These are phyloP conservation scores for Cossypha caffra DNA, from an alignment of 2,797 vertebrate species.

Conservation along the genomic window DNA sequence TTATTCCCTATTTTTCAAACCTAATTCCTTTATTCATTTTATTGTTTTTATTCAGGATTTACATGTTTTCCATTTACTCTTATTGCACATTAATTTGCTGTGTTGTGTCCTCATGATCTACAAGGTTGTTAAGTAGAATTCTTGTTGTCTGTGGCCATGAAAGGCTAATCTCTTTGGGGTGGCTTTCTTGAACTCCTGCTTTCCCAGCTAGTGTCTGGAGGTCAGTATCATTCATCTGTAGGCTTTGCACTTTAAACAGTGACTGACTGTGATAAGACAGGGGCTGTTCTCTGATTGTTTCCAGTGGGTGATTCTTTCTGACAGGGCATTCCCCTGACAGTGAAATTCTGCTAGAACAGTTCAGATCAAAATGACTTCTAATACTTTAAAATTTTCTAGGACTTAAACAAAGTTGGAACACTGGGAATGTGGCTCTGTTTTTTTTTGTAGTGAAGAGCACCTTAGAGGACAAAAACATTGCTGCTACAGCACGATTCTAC, in stretches of 20 bases:
- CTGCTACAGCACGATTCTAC: neutral
- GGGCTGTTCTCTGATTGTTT: neutral
- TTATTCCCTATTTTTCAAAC: neutral
- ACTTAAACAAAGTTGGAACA: neutral
- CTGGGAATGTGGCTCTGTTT: neutral
- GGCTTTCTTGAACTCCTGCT: neutral
- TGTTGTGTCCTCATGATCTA: neutral
- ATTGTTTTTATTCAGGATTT: neutral
- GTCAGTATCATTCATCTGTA: slow-evolving; percentile 9
- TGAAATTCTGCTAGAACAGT: slow-evolving; percentile 22
- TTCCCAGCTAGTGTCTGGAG: neutral
- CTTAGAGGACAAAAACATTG: neutral
- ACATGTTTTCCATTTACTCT: neutral
- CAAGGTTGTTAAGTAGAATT: neutral
- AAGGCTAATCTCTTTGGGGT: neutral
- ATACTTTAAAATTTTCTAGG: neutral
- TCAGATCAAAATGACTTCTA: neutral
- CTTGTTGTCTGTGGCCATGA: neutral
- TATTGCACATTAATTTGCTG: neutral
- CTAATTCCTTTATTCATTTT: neutral
- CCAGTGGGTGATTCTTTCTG: slow-evolving; percentile 21
- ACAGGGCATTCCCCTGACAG: neutral
- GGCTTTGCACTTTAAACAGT: slow-evolving; percentile 21
- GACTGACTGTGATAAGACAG: neutral
- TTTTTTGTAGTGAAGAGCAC: neutral